These are phyloP conservation scores for Lydus trimaculatus DNA, from an alignment of 2,888 invertebrate genomes.

Conservation along the genomic window DNA sequence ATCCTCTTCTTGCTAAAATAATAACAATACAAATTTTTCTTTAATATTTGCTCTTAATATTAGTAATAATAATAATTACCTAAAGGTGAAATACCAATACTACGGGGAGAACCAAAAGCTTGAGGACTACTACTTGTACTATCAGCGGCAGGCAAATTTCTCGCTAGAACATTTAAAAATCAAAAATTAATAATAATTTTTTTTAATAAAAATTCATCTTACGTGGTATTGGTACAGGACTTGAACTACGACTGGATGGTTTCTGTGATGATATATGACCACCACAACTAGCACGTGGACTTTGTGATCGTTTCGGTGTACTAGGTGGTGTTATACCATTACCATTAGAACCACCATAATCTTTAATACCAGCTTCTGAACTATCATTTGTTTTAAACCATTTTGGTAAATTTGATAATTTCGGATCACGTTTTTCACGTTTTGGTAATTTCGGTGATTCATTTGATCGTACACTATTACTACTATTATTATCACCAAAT, in stretches of 20 bases:
- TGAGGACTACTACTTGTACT: conserved; percentile 65
- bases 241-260: conserved; percentile 65
- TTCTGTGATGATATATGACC: conserved; percentile 60
- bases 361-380: conserved; percentile 55
- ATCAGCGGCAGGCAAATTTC: conserved; percentile 52
- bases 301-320: conserved; percentile 67
- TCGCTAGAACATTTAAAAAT: conserved; percentile 21
- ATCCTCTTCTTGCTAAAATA: conserved; percentile 63
- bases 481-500: conserved; percentile 53
- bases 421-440: conserved; percentile 57
- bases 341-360: conserved; percentile 75
- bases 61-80: conserved; percentile 58
- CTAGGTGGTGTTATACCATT: conserved; percentile 77
- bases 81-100: conserved; percentile 65
- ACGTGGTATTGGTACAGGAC: conserved; percentile 69
- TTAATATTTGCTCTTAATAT: conserved; percentile 50
- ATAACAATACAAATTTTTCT: conserved; percentile 29
- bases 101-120: conserved; percentile 64
- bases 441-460: conserved; percentile 56
- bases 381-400: conserved; percentile 66
- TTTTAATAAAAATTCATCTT: conserved; percentile 41
- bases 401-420: conserved; percentile 65
- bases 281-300: conserved; percentile 62
- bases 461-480: conserved; percentile 26
- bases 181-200: neutral